Percentiles rank a stretch among this genome's conserved stretches.
Conservation (phyloP, 2,888 invertebrate genomes). For the Trileptium ribeirensis region DNA sequence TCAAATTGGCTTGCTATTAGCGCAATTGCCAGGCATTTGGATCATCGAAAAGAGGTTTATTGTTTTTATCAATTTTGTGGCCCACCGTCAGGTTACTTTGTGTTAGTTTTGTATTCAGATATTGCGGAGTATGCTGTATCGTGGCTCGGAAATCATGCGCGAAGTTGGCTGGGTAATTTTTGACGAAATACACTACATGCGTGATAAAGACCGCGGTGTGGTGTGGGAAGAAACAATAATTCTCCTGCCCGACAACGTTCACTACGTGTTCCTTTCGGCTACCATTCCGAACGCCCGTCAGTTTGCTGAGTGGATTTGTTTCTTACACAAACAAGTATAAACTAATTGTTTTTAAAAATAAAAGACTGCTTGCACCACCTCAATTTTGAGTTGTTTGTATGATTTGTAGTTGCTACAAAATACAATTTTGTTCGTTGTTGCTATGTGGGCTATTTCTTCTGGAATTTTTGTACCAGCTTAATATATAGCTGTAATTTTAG, state of each 20-base stretch:
- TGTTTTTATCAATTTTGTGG: too few relatives aligned
- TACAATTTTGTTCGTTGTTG: too few relatives aligned
- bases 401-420: too few relatives aligned
- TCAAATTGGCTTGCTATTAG: neutral
- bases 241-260: slow-evolving; percentile 89
- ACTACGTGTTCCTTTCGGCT: slow-evolving; percentile 95
- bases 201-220: slow-evolving; percentile 96
- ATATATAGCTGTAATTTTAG: too few relatives aligned
- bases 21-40: neutral
- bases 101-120: slow-evolving; percentile 64
- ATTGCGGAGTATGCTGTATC: slow-evolving; percentile 91
- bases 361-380: too few relatives aligned
- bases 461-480: too few relatives aligned
- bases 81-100: too few relatives aligned
- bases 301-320: slow-evolving; percentile 61
- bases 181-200: slow-evolving; percentile 99
- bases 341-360: too few relatives aligned
- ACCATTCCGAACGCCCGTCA: slow-evolving; percentile 98
- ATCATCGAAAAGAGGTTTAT: neutral
- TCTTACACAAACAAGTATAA: slow-evolving; percentile 67
- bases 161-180: slow-evolving; percentile 99
- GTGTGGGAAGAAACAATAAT: slow-evolving; percentile 99
- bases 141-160: slow-evolving; percentile 95
- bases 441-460: too few relatives aligned
- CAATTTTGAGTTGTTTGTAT: too few relatives aligned